Evolutionary conservation across 2,113 vertebrate species (phyloP), one percentile per base, ranked within the genome.

Genomic region (Crotalus tigris): DNA sequence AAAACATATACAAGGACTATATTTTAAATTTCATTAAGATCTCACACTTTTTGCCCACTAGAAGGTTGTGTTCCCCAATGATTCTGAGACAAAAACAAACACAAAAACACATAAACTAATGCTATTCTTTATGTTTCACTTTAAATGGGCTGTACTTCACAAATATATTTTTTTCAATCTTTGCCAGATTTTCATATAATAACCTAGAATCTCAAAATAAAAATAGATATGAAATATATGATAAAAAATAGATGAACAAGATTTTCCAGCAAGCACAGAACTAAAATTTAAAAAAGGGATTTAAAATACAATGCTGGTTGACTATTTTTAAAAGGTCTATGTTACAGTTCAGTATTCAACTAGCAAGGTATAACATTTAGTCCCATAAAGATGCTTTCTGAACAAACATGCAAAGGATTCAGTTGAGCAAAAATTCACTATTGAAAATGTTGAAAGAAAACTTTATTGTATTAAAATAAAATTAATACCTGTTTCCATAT

Each of bases 401-500:
- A 90, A 29, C 4, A 51, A 3, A 64, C 24, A n/a, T 15, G n/a
- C 8, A 33, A 2, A 91, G 21, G 51, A 81, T 15, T 81, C 19
- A 23, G 24, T 21, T 8, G 23, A 5, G 12, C 46, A 23, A 59
- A 0, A 94, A 29, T 6, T 69, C 3, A 0, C 21, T 0, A 21
- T 17, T 93, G 17, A 1, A 61, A 29, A 55, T 57, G 24, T 0
- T 54, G 44, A 89, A 46, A n/a, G 23, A 0, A 0, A 0, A 58
- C 26, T 1, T 55, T 15, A 51, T 24, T 17, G 17, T 17, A 61
- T 87, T 59, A 4, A 2, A 44, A 55, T 17, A 9, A 9, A 55
- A 0, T 0, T 64, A 90, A 89, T 97, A 98, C 98, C 98, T 95
- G 96, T 85, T 44, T 97, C 97, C 29, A 95, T 85, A 51, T 64